Base-by-base conservation (phyloP, 2,797 vertebrate genomes). In the Pangasius larnaudii region DNA sequence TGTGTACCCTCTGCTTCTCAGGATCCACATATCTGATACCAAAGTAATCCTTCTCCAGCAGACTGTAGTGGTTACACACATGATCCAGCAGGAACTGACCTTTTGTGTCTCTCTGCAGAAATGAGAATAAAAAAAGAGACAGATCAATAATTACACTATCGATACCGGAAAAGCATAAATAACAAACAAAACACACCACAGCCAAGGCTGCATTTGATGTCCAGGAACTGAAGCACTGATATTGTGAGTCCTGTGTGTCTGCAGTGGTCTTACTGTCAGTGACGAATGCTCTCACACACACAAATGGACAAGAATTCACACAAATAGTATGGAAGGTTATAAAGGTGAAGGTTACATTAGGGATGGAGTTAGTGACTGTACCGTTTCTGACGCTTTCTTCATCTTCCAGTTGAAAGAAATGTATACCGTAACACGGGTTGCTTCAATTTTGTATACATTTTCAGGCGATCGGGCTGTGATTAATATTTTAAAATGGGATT, bases 11-110 rank as follows among this genome's bases (percentile, higher is more conserved):
- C 92, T 99, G 98, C 92, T 98, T 99, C 92, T 99, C 98, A 13
- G 97, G 97, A 88, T 99, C 98, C 94, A 99, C 98, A 80, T 98
- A 99, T 94, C 98, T 97, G 94, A 99, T 98, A 82, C 98, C 98
- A 91, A 99, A 99, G 93, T 99, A 99, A 94, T 99, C 98, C 92
- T 97, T 99, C 94, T 99, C 98, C 91, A 99, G 94, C 85, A 99
- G 95, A 93, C 98, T 99, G 95, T 98, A 99, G 94, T 99, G 98
- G 95, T 99, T 99, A 94, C 98, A 99, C 92, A 99, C 97, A 92
- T 98, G 96, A 92, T 99, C 98, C 92, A 99, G 94, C 83, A 99
- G 96, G 94, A 98, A 98, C 93, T 99, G 98, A 75, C 98, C 98
- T 95, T 97, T 99, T 85, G 98, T 98, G 91, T 99, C 98, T 94